Conservation (phyloP, 1,140 invertebrate species). For the Cydia strobilella region DNA sequence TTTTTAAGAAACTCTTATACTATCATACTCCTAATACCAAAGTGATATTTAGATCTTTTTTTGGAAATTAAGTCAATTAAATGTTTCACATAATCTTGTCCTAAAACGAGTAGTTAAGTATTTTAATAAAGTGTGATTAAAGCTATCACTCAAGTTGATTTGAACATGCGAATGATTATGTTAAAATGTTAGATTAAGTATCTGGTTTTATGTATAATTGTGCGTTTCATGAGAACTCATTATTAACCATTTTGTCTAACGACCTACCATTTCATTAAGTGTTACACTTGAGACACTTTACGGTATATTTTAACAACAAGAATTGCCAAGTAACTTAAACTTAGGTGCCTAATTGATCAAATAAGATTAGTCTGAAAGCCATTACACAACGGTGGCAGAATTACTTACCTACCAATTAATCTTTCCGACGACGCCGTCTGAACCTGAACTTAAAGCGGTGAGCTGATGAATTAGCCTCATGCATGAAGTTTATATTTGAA, state of each 20-base stretch:
- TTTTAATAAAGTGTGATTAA: constrained; percentile 11
- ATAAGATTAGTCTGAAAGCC: background rate
- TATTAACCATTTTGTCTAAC: background rate
- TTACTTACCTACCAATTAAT: background rate
- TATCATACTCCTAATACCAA: constrained; percentile 46
- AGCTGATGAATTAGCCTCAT: background rate
- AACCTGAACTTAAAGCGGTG: background rate
- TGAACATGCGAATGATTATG: background rate
- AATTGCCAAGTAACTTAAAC: background rate
- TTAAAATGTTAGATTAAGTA: background rate
- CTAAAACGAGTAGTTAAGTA: constrained; percentile 32
- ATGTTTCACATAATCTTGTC: constrained; percentile 38
- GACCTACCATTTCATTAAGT: background rate
- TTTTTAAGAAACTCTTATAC: constrained; percentile 12
- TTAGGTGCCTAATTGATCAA: background rate
- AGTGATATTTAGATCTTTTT: constrained; percentile 59
- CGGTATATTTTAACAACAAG: background rate
- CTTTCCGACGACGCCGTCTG: background rate
- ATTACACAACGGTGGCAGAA: background rate
- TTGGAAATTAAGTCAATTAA: constrained; percentile 37
- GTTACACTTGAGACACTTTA: background rate
- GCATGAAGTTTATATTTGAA: no score
- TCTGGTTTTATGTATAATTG: background rate
- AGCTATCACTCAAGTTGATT: constrained; percentile 3
- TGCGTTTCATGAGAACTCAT: background rate